Evolutionary conservation across 2,797 vertebrate genomes (phyloP).

Genomic region (Gallinago nigripennis): DNA sequence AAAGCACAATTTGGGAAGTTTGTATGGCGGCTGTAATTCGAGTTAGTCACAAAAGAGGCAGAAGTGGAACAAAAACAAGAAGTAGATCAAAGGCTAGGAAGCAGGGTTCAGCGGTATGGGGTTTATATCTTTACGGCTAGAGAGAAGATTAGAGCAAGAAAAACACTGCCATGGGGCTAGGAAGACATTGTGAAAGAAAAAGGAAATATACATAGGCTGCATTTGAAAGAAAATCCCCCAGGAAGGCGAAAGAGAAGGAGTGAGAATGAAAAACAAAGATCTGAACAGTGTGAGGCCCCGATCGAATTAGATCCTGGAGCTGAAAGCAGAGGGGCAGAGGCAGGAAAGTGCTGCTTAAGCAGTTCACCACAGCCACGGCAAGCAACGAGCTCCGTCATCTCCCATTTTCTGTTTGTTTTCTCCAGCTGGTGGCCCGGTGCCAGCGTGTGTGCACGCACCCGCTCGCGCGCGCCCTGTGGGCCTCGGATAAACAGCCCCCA

Average conservation of each 20-base stretch:
- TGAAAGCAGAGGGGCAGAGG: conserved; percentile 48
- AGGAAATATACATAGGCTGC: conserved; percentile 45
- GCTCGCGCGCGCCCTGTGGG: fast-evolving
- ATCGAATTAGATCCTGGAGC: conserved; percentile 1
- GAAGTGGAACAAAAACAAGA: conserved; percentile 68
- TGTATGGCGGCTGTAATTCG: conserved; percentile 43
- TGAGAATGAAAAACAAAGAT: conserved; percentile 42
- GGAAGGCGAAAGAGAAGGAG: conserved; percentile 40
- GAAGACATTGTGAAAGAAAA: conserved; percentile 64
- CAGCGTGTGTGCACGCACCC: too few relatives aligned
- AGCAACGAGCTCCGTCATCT: not conserved
- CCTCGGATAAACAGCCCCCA: not conserved
- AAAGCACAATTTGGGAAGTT: conserved; percentile 44
- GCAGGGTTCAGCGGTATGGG: conserved; percentile 43
- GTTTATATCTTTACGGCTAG: conserved; percentile 67
- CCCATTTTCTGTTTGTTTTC: not conserved
- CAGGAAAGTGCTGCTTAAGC: conserved; percentile 35
- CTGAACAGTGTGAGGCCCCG: conserved; percentile 28
- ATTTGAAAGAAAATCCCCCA: conserved; percentile 66
- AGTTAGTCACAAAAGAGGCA: conserved; percentile 65
- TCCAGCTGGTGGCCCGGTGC: not conserved
- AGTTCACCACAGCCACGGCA: not conserved
- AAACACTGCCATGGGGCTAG: conserved; percentile 64
- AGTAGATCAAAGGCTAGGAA: conserved; percentile 68
- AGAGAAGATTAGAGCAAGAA: conserved; percentile 72